Evolutionary conservation across 2,888 invertebrate species (phyloP), one percentile per base, ranked within the genome.

Genomic region (Acleris sparsana): DNA sequence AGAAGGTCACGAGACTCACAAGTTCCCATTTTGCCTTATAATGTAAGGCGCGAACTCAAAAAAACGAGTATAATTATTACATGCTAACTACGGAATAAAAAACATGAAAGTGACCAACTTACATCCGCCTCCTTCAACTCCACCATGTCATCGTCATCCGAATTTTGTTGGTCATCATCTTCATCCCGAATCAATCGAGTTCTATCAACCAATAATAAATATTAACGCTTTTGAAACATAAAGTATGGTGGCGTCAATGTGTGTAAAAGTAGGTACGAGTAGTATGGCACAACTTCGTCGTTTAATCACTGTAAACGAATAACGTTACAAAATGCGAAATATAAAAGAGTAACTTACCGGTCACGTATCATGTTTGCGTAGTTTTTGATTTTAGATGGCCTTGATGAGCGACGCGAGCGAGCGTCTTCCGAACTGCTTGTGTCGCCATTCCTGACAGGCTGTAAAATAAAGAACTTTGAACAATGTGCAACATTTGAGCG

Each of bases 281-380:
- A 33, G 33, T 33, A 33, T 11, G 33, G n/a, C n/a, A 7, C 2
- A 7, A 33, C 33, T 13, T 33, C 33, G 11, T 13, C 3, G 3
- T 9, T 13, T 11, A 13, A 13, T 4, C 2, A 9, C 4, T 39
- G 4, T 39, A 11, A 39, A 39, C 39, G 11, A 39, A 39, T 13
- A 13, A 39, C 3, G 13, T 39, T 13, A 39, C 11, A 39, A 39
- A 39, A 39, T 39, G 13, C 1, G 4, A 13, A 39, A 4, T 1
- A 39, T 39, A 9, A 33, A 33, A 2, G 3, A 33, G 3, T 9
- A 33, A 33, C 33, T 81, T 88, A 83, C 92, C 87, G 84, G 70
- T 88, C 86, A 44, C 93, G 90, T 17, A 94, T 86, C 89, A 94
- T 93, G 75, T 93, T 93, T 0, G 94, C 93, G 72, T 94, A 94